Evolutionary conservation across 2,888 invertebrate genomes (phyloP).

Genomic region (Eremobia ochroleuca): DNA sequence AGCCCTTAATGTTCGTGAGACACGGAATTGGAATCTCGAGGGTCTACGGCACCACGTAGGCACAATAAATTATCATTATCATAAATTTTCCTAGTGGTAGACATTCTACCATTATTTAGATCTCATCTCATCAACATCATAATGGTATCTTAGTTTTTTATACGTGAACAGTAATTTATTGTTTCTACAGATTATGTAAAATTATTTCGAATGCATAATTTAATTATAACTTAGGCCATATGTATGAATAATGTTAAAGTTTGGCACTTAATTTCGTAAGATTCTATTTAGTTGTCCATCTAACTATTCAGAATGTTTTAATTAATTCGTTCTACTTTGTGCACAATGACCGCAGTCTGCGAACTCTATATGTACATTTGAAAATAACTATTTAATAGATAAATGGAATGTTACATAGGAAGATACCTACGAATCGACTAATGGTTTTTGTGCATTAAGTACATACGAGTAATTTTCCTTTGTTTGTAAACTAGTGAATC

Average conservation of each 20-base stretch:
- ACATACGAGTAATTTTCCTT: conserved; percentile 16
- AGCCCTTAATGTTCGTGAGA: conserved; percentile 55
- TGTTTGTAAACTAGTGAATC: conserved; percentile 24
- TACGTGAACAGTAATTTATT: conserved; percentile 58
- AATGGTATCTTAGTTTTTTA: conserved; percentile 49
- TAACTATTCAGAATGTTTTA: conserved; percentile 46
- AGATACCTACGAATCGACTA: neutral
- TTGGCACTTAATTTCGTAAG: conserved; percentile 28
- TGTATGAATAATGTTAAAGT: conserved; percentile 32
- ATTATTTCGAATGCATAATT: conserved; percentile 38
- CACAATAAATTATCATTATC: conserved; percentile 62
- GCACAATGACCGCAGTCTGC: conserved; percentile 26
- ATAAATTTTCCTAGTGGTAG: conserved; percentile 46
- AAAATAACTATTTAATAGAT: conserved; percentile 14
- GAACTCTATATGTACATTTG: conserved; percentile 7
- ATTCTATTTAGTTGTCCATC: conserved; percentile 43
- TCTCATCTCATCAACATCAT: conserved; percentile 60
- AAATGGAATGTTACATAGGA: neutral
- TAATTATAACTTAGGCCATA: conserved; percentile 18
- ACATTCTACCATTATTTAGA: conserved; percentile 52
- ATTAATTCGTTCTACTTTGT: conserved; percentile 40
- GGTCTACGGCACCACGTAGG: conserved; percentile 41
- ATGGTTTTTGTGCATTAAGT: conserved; percentile 28
- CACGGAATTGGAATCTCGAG: conserved; percentile 60
- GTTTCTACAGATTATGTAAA: conserved; percentile 44